Percentiles rank a stretch among this genome's conserved stretches.
These are phyloP conservation scores for Campylomormyrus numenius DNA, from an alignment of 2,113 vertebrate species.

Conservation along the genomic window DNA sequence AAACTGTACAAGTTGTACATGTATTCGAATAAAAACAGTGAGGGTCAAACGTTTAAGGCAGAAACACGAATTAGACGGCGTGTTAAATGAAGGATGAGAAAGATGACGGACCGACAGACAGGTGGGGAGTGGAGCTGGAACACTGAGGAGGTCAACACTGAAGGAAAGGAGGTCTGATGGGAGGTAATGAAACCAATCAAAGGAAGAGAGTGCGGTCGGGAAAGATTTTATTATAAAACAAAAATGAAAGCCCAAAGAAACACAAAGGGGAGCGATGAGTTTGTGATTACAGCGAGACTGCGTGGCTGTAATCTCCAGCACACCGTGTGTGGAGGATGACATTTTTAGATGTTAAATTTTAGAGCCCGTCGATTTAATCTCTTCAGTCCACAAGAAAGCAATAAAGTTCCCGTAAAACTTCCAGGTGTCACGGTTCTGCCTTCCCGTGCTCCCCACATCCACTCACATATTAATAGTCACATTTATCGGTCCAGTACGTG, in stretches of 20 bases:
- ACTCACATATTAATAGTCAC: background rate
- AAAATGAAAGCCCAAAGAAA: background rate
- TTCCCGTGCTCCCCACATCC: background rate
- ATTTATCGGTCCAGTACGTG: background rate
- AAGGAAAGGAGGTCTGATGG: background rate
- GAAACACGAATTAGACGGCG: background rate
- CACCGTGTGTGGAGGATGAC: background rate
- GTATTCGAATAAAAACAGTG: background rate
- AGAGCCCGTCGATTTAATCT: background rate
- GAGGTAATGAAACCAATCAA: constrained; percentile 4
- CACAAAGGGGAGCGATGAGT: background rate
- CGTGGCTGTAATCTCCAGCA: background rate
- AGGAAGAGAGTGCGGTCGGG: background rate
- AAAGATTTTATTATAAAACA: constrained; percentile 15
- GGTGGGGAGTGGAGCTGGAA: background rate
- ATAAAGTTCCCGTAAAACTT: background rate
- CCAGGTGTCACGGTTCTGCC: background rate
- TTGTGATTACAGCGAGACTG: background rate
- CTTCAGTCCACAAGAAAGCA: background rate
- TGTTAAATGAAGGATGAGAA: background rate
- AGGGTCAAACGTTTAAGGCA: background rate
- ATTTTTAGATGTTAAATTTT: background rate
- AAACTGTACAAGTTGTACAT: background rate
- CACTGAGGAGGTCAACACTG: background rate
- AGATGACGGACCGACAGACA: background rate